Conservation (phyloP, 2,797 vertebrate genomes). For the Acipenser oxyrinchus region DNA sequence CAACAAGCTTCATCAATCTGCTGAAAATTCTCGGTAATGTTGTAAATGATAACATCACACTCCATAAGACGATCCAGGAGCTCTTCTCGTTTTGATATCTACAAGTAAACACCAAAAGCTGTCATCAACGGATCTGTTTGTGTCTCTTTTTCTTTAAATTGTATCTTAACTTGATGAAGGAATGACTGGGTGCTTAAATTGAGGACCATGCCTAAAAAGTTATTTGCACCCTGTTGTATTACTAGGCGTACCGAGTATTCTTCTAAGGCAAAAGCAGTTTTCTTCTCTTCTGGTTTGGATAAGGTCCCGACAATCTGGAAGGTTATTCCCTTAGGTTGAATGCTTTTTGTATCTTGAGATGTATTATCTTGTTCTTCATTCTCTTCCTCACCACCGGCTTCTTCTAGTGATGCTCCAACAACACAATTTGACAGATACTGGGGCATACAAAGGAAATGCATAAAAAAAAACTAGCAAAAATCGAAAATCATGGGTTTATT, state of each 20-base stretch:
- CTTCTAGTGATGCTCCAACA: slow-evolving; percentile 45
- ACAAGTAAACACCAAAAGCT: slow-evolving; percentile 22
- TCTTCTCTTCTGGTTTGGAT: slow-evolving; percentile 24
- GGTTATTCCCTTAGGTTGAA: slow-evolving; percentile 20
- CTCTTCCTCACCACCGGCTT: slow-evolving; percentile 36
- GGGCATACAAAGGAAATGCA: slow-evolving; percentile 16
- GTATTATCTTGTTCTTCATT: slow-evolving; percentile 47
- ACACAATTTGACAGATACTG: slow-evolving; percentile 63
- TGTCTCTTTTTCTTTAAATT: background rate
- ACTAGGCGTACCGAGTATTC: slow-evolving; percentile 59
- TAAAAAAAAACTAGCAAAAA: background rate
- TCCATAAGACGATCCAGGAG: slow-evolving; percentile 65
- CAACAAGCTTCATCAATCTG: slow-evolving; percentile 78
- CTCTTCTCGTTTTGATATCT: slow-evolving; percentile 53
- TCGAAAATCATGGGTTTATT: background rate
- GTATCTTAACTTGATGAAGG: background rate
- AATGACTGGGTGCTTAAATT: background rate
- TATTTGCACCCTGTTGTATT: background rate
- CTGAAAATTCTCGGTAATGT: slow-evolving; percentile 64
- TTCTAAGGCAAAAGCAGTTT: slow-evolving; percentile 48
- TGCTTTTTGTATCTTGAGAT: background rate
- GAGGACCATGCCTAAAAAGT: background rate
- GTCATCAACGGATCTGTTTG: background rate
- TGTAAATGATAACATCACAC: slow-evolving; percentile 79
- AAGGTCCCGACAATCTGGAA: slow-evolving; percentile 77